Percentiles rank a stretch among this genome's conserved stretches.
These are phyloP conservation scores for Habroteleia sp. DNA, from an alignment of 2,888 invertebrate species.

Conservation along the genomic window DNA sequence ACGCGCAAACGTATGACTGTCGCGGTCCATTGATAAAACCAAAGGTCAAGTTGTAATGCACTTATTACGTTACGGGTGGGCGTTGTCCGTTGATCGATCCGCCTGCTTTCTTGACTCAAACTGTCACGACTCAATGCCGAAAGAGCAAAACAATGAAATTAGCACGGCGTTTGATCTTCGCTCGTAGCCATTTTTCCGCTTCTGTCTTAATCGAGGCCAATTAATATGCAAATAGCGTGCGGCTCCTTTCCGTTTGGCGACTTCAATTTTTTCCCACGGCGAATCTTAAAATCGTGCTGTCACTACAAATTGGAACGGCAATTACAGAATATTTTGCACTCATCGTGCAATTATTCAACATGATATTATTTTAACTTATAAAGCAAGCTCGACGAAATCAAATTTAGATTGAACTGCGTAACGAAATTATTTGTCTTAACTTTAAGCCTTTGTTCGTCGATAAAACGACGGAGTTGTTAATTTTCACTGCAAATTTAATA, in stretches of 20 bases:
- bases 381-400: slow-evolving; percentile 10
- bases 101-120: neutral
- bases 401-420: slow-evolving; percentile 24
- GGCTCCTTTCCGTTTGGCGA: slow-evolving; percentile 5
- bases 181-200: neutral
- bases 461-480: slow-evolving; percentile 13
- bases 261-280: slow-evolving; percentile 3
- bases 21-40: slow-evolving; percentile 34
- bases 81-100: slow-evolving; percentile 6
- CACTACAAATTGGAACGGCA: neutral
- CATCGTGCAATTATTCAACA: slow-evolving; percentile 12
- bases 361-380: slow-evolving; percentile 17
- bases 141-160: slow-evolving; percentile 15
- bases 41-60: slow-evolving; percentile 30
- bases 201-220: slow-evolving; percentile 28
- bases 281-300: slow-evolving; percentile 7
- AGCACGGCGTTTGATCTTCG: slow-evolving; percentile 3
- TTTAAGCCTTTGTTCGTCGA: slow-evolving; percentile 14
- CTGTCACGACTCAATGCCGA: neutral
- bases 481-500: slow-evolving; percentile 14
- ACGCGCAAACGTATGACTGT: slow-evolving; percentile 15
- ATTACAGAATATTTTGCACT: slow-evolving; percentile 13
- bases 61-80: neutral
- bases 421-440: slow-evolving; percentile 20
- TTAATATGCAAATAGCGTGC: slow-evolving; percentile 31